Evolutionary conservation across 2,797 vertebrate species (phyloP).

Genomic region (Thamnophis elegans): DNA sequence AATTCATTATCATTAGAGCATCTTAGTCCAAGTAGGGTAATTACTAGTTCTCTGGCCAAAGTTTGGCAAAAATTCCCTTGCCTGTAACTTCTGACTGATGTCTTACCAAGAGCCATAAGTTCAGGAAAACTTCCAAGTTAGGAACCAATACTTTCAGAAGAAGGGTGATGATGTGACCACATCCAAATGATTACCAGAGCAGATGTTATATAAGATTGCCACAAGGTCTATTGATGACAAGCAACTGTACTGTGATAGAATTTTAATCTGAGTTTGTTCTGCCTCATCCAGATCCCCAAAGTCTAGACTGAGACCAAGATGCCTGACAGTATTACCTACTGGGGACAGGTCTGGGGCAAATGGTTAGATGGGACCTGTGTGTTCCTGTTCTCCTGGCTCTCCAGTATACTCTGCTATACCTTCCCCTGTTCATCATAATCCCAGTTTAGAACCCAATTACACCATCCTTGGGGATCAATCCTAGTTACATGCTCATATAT

Average conservation of each 20-base stretch:
- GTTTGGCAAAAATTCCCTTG: background rate
- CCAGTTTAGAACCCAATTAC: background rate
- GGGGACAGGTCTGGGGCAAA: too few species aligned
- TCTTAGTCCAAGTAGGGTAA: background rate
- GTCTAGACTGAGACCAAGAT: background rate
- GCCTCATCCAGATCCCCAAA: background rate
- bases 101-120: background rate
- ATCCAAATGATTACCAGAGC: background rate
- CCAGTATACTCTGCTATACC: background rate
- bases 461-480: background rate
- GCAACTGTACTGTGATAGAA: background rate
- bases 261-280: background rate
- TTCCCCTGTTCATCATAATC: background rate
- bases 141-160: background rate
- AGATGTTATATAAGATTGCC: background rate
- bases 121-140: background rate
- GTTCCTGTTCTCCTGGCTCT: background rate
- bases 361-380: background rate
- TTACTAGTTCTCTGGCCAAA: background rate
- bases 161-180: background rate
- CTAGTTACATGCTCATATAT: background rate
- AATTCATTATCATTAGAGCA: background rate
- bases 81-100: background rate
- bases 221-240: background rate
- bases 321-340: background rate